Evolutionary conservation across 2,888 invertebrate species (phyloP).

Genomic region (Sesia bembeciformis): DNA sequence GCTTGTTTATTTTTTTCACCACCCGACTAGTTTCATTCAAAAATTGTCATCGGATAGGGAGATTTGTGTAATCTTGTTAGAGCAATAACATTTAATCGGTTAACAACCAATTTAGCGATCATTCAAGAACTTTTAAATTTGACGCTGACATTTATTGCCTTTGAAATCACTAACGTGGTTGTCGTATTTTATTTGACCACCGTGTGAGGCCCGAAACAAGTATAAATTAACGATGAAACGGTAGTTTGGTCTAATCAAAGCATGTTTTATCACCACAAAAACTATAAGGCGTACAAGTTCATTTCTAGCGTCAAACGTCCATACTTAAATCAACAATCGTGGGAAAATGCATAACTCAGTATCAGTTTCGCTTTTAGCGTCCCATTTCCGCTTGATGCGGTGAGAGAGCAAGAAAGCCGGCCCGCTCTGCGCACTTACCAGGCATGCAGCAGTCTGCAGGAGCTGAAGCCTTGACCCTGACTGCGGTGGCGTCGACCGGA

Average conservation of each 20-base stretch:
- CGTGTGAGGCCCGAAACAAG: constrained; percentile 13
- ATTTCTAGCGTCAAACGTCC: no score
- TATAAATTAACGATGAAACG: background rate
- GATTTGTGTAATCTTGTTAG: constrained; percentile 72
- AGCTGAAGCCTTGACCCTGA: constrained; percentile 72
- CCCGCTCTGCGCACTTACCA: constrained; percentile 38
- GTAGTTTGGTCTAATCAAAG: background rate
- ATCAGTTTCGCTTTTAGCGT: constrained; percentile 59
- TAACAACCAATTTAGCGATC: constrained; percentile 53
- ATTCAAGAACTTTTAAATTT: constrained; percentile 25
- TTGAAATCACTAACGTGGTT: constrained; percentile 16
- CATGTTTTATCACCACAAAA: no score
- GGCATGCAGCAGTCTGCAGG: constrained; percentile 59
- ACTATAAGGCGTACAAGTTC: no score
- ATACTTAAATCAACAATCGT: constrained; percentile 14
- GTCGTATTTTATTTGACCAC: constrained; percentile 15
- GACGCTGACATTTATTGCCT: constrained; percentile 33
- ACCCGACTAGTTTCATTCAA: constrained; percentile 63
- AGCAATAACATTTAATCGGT: constrained; percentile 46
- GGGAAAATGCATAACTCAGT: constrained; percentile 19
- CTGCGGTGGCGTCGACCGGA: constrained; percentile 72
- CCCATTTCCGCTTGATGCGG: constrained; percentile 44
- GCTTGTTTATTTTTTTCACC: constrained; percentile 63
- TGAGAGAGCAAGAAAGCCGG: constrained; percentile 32
- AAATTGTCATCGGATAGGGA: constrained; percentile 63